Base-by-base conservation (phyloP, 2,888 invertebrate species). In the Eugnorisma glareosa region DNA sequence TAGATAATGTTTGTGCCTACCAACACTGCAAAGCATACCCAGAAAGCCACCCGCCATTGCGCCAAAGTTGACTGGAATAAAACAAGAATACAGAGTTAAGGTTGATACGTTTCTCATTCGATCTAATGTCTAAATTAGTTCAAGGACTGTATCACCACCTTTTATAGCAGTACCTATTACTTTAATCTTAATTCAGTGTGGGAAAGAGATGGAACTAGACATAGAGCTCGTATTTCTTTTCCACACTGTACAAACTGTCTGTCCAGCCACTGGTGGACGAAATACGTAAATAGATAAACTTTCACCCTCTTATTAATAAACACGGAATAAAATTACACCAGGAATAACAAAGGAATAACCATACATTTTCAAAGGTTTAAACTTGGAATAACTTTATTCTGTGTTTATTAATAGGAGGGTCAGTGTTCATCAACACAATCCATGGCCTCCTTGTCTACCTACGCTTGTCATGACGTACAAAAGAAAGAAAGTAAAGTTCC, bases 11-110 rank as follows among this genome's bases (percentile, higher is more conserved):
- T 98, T 1, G 98, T 97, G 1, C 97, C 93, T 0, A 97, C 92
- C 73, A 98, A 96, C 4, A 98, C 97, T 0, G 91, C 97, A 75
- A 98, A 97, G 54, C 98, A 97, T 45, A 98, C 97, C 97, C 98
- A 98, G 91, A 98, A 98, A 0, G 98, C 98, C 0, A 97, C 91
- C 48, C 97, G 95, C 98, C 95, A 95, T 84, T 95, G 94, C 2
- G 89, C 93, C 74, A 95, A 68, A 0, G 95, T 95, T 77, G 95
- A 95, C 95, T 95, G 86, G 18, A 92, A 92, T 31, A 69, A 24
- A 59, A 59, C 66, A 76, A 70, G 43, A 78, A 70, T 43, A 57
- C 28, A 7, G 2, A 28, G 24, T 74, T 64, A 31, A 43, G 28
- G 10, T 59, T 43, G 3, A 43, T 28, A 1, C 10, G 10, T 40